These are phyloP conservation scores for Drosophila falleni DNA, from an alignment of 2,888 invertebrate species.

Conservation along the genomic window DNA sequence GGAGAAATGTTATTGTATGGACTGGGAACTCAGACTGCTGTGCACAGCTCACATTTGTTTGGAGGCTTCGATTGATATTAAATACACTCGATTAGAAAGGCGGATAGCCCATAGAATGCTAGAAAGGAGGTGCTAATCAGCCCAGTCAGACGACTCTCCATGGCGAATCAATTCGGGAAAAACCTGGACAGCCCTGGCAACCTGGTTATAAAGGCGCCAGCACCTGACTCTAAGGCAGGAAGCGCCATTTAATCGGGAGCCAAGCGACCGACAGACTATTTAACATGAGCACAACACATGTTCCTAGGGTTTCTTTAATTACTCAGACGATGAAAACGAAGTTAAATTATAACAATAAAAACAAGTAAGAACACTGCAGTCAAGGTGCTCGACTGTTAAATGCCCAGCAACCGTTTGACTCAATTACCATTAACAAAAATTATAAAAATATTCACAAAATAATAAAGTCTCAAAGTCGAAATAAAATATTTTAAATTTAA, in stretches of 20 bases:
- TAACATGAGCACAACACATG: conserved; percentile 73
- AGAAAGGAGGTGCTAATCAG: conserved; percentile 17
- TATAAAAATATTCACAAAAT: too few species aligned
- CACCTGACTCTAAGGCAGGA: conserved; percentile 2
- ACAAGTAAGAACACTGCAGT: conserved; percentile 8
- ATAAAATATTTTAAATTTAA: too few species aligned
- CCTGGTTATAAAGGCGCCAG: background rate
- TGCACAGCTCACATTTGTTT: background rate
- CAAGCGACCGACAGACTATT: conserved; percentile 9
- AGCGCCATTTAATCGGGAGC: conserved; percentile 9
- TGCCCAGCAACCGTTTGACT: background rate
- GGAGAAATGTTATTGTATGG: background rate
- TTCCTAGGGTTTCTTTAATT: conserved; percentile 42
- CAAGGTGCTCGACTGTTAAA: background rate
- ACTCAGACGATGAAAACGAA: conserved; percentile 13
- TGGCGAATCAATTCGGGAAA: conserved; percentile 4
- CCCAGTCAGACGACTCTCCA: conserved; percentile 1
- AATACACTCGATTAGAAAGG: conserved; percentile 8
- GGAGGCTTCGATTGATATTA: background rate
- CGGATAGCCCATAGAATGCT: background rate
- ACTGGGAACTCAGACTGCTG: conserved; percentile 1
- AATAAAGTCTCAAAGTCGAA: too few species aligned
- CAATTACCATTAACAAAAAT: too few species aligned
- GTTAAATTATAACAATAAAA: conserved; percentile 17
- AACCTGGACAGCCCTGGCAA: background rate